Evolutionary conservation across 1,140 invertebrate genomes (phyloP), one percentile per base, ranked within the genome.

Genomic region (Drosophila orena): DNA sequence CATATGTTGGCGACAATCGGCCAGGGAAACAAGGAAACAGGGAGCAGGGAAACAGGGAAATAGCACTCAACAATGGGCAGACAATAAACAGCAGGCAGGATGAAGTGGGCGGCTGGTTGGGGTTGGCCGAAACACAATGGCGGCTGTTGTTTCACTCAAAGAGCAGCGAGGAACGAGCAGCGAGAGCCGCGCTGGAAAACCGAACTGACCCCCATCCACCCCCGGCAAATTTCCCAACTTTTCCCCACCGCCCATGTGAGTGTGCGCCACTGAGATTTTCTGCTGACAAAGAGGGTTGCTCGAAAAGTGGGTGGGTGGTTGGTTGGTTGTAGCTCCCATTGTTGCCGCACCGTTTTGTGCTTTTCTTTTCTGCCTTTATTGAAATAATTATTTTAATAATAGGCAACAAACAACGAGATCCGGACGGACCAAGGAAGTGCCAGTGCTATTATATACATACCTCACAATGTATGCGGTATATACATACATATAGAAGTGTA

Each of bases 341-440:
- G 84, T 88, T 86, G 66, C 49, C 44, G 57, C 47, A 65, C 79
- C 66, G 78, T 76, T 88, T 88, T 88, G 84, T 89, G 84, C 79
- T 90, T 90, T 86, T 90, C 81, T 88, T 88, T 88, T 84, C 77
- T 70, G 62, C 60, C 84, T 90, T 91, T 91, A 91, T 91, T 91
- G 80, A 81, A 91, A 91, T 91, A 91, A 91, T 91, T 91, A 91
- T 91, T 91, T 91, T 91, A 91, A 91, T 91, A 91, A 91, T 89
- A 81, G 90, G 80, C 74, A 85, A 91, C 80, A 89, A 85, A 84
- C 77, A 85, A 85, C 73, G 53, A 77, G 72, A 55, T 42, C 43
- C 46, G 69, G 74, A 62, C 72, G 72, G 68, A 50, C 66, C 54
- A 62, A 69, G 74, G 52, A 68, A 68, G 60, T 60, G 42, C 38